Conservation (phyloP, 1,140 invertebrate species). For the Mesaphorura yosii region DNA sequence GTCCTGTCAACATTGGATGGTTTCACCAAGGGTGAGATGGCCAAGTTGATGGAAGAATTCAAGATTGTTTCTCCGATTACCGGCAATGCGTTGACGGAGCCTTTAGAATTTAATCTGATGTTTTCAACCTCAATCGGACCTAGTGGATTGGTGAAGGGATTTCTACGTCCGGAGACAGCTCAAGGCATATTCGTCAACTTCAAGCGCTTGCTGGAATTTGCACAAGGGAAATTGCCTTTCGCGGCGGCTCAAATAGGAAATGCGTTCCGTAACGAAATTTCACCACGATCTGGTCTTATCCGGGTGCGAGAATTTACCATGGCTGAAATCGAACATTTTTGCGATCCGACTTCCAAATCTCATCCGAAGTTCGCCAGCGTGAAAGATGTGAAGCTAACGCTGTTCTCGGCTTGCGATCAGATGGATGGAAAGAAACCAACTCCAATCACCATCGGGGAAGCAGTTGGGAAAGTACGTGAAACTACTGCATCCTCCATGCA, state of each 20-base stretch:
- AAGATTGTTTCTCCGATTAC: constrained; percentile 90
- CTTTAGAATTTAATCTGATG: constrained; percentile 98
- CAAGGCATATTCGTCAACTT: constrained; percentile 99
- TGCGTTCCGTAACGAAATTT: constrained; percentile 98
- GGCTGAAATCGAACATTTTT: constrained; percentile 99
- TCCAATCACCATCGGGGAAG: constrained; percentile 58
- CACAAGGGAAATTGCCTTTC: constrained; percentile 92
- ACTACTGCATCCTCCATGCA: too few species aligned
- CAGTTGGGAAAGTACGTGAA: constrained; percentile 49
- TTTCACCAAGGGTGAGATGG: constrained; percentile 80
- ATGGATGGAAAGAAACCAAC: constrained; percentile 78
- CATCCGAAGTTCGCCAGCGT: constrained; percentile 83
- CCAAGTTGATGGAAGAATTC: constrained; percentile 65
- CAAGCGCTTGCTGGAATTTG: constrained; percentile 90
- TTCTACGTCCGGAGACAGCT: constrained; percentile 91
- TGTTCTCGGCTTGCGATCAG: constrained; percentile 94
- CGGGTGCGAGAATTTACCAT: constrained; percentile 97
- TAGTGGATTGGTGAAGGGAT: constrained; percentile 84
- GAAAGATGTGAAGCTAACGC: constrained; percentile 55
- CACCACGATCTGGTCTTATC: constrained; percentile 89
- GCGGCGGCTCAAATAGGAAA: constrained; percentile 97
- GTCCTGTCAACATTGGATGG: constrained; percentile 47
- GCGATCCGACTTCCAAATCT: constrained; percentile 75
- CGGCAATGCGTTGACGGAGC: constrained; percentile 85
- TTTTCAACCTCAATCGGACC: constrained; percentile 95